phyloP scores from a whole-genome alignment of 35 echinoderm and acorn worm species.

The Nesometra sesokonis region DNA sequence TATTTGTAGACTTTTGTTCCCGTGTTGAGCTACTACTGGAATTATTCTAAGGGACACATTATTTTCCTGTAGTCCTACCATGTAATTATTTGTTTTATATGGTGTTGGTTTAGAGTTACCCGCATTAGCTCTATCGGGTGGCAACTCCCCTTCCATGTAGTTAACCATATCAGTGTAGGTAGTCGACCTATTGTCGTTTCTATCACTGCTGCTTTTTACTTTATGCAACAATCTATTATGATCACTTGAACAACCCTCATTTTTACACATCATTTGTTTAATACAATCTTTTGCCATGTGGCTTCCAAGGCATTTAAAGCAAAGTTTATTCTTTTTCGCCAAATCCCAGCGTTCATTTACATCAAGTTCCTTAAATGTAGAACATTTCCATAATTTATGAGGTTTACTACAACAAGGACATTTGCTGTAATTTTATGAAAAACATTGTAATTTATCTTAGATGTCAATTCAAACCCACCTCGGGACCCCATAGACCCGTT shows the following conservation, averaged over 20 bases:
- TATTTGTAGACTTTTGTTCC: background rate
- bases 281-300: constrained; percentile 15
- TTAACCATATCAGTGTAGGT: no score
- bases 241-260: background rate
- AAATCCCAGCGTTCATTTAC: constrained; percentile 20
- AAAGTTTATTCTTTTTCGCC: background rate
- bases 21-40: background rate
- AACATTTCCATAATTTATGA: constrained; percentile 7
- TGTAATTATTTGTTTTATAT: no score
- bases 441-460: background rate
- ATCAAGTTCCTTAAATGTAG: background rate
- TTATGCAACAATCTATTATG: constrained; percentile 32
- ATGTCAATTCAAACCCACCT: background rate
- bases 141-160: no score
- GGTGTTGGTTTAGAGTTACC: no score
- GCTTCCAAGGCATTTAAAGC: constrained; percentile 11
- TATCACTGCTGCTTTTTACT: no score
- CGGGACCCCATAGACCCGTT: background rate
- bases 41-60: no score
- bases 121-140: no score
- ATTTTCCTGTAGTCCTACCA: no score
- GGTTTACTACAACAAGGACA: constrained; percentile 25
- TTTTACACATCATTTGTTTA: background rate
- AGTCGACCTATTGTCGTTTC: no score
- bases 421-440: background rate